A percentile compares a stretch with the other conserved stretches of the same genome.
Conservation (phyloP, 2,797 vertebrate species). For the Myotis pilosus region DNA sequence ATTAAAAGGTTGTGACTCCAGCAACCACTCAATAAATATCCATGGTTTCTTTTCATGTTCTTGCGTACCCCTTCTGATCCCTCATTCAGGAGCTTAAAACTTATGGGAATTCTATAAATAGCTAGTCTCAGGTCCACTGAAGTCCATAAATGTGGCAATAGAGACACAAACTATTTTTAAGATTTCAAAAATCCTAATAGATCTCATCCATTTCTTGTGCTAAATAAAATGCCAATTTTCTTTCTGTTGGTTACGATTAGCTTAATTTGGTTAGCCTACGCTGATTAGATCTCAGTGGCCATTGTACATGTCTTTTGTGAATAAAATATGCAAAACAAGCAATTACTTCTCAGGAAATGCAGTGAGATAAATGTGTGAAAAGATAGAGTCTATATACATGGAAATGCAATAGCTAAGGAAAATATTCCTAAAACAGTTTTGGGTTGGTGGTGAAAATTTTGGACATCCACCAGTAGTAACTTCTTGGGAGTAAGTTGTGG, state of each 20-base stretch:
- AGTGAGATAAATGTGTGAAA: background rate
- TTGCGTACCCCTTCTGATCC: background rate
- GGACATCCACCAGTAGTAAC: background rate
- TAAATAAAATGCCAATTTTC: background rate
- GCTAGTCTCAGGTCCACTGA: background rate
- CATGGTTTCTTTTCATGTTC: background rate
- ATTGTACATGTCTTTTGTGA: background rate
- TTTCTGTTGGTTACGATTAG: background rate
- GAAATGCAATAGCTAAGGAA: background rate
- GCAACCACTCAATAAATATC: background rate
- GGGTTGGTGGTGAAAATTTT: background rate
- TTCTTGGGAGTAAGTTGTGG: background rate
- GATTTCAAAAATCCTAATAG: slow-evolving; percentile 15
- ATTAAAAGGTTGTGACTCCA: background rate
- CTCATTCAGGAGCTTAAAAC: slow-evolving; percentile 11
- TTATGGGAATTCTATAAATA: background rate
- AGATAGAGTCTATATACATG: background rate
- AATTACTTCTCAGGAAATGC: background rate
- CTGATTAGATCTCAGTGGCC: background rate
- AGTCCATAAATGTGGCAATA: background rate
- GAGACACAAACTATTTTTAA: slow-evolving; percentile 15
- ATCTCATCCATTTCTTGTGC: background rate
- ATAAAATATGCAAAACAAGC: background rate
- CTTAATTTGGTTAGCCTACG: background rate
- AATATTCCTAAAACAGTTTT: background rate